phyloP scores from a whole-genome alignment of 2,888 invertebrate genomes.

The Drosophila mayaguana region DNA sequence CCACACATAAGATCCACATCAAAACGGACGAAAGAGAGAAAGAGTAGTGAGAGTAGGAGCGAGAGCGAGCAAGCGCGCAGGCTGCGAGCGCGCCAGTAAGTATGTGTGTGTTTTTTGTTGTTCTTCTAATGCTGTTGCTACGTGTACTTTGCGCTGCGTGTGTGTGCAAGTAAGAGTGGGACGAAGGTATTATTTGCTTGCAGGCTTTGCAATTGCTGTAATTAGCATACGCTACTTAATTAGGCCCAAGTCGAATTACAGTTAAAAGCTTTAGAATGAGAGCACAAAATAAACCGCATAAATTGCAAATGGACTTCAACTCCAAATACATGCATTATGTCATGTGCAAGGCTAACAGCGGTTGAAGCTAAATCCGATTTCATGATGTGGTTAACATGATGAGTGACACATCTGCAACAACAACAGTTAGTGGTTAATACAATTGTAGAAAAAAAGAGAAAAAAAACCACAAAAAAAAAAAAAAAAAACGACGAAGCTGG shows the following conservation, averaged over 20 bases:
- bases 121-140: constrained; percentile 44
- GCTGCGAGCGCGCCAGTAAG: constrained; percentile 67
- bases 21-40: constrained; percentile 4
- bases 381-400: constrained; percentile 44
- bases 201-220: constrained; percentile 35
- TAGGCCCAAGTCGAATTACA: constrained; percentile 36
- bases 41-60: not conserved
- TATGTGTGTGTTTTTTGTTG: constrained; percentile 53
- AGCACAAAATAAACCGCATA: constrained; percentile 7
- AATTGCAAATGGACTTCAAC: constrained; percentile 19
- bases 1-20: constrained; percentile 58
- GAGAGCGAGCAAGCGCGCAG: constrained; percentile 4
- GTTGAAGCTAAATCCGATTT: constrained; percentile 38
- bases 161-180: not conserved
- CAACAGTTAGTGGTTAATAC: constrained; percentile 19
- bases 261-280: constrained; percentile 22
- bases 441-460: constrained; percentile 2
- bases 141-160: constrained; percentile 40
- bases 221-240: constrained; percentile 34
- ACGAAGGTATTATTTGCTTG: constrained; percentile 4
- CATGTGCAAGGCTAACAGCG: constrained; percentile 57
- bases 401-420: constrained; percentile 50
- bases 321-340: constrained; percentile 48
- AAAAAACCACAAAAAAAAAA: too few species aligned
- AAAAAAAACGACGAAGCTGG: constrained; percentile 10